Evolutionary conservation across 2,113 vertebrate species (phyloP).

Genomic region (Charina bottae): DNA sequence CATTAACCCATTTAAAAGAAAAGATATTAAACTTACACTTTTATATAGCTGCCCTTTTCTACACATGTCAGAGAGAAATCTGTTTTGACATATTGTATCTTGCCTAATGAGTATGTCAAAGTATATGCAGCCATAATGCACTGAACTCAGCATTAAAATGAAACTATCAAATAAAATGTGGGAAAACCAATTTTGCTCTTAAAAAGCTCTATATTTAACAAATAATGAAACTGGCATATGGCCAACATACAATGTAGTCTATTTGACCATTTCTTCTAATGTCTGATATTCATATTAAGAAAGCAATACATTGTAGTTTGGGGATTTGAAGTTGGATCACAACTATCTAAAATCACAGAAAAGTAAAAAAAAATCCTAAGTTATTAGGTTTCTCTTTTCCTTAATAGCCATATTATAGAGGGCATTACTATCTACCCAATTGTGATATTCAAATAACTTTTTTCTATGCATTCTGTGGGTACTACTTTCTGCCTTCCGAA

Average conservation of each 20-base stretch:
- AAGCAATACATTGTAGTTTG: not conserved
- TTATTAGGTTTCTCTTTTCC: not conserved
- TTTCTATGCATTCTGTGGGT: not conserved
- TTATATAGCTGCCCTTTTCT: not conserved
- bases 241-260: not conserved
- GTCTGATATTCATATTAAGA: not conserved
- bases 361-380: not conserved
- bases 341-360: not conserved
- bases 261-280: not conserved
- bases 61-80: not conserved
- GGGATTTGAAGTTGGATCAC: not conserved
- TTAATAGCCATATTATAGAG: not conserved
- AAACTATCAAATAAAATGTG: not conserved
- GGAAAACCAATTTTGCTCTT: not conserved
- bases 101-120: not conserved
- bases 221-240: not conserved
- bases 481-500: not conserved
- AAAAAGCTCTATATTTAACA: not conserved
- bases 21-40: not conserved
- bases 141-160: not conserved
- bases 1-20: not conserved
- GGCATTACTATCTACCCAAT: not conserved
- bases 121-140: not conserved
- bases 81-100: not conserved
- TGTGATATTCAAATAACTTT: not conserved